Evolutionary conservation across 2,113 vertebrate species (phyloP), one percentile per base, ranked within the genome.

Genomic region (Tor tambroides): DNA sequence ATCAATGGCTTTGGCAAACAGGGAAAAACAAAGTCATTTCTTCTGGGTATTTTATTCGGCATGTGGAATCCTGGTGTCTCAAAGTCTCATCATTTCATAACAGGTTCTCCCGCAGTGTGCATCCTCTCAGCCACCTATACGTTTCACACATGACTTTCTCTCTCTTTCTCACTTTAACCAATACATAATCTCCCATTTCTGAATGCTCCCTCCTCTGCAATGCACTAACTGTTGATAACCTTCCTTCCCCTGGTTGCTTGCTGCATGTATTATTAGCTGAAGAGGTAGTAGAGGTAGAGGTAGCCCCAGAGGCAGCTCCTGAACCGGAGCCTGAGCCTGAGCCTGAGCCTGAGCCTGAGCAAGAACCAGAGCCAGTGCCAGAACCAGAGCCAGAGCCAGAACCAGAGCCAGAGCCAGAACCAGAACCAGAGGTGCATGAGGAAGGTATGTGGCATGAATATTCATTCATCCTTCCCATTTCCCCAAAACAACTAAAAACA

Each of bases 381-480:
- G 93, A 94, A 76, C 87, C 88, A 91, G 93, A 93, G 85, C 3
- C 3, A 46, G 2, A 46, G 43, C 82, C 86, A 65, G 82, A 85
- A 54, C 49, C 76, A 65, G 85, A 89, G 5, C 51, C 77, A 81
- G 93, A 95, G 49, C 85, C 90, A 79, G 94, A 94, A 21, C 87
- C 91, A 84, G 91, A 93, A n/a, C 30, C 79, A 74, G 86, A 88
- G 63, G 69, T 77, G 77, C 85, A 90, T 78, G 89, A 92, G 81
- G 95, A 96, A 98, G 97, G 97, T 98, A 97, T 1, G 93, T 95
- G 92, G 91, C 92, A 91, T 86, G 89, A 88, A 91, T 82, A 92
- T 91, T 90, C 84, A 77, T 90, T 93, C 91, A 87, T 91, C 92
- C 87, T 91, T 92, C 83, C 88, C 49, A 76, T 80, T 80, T 43